Percentiles rank a stretch among this genome's conserved stretches.
Evolutionary conservation across 2,888 invertebrate genomes (phyloP).

Genomic region (Resseliella maxima): DNA sequence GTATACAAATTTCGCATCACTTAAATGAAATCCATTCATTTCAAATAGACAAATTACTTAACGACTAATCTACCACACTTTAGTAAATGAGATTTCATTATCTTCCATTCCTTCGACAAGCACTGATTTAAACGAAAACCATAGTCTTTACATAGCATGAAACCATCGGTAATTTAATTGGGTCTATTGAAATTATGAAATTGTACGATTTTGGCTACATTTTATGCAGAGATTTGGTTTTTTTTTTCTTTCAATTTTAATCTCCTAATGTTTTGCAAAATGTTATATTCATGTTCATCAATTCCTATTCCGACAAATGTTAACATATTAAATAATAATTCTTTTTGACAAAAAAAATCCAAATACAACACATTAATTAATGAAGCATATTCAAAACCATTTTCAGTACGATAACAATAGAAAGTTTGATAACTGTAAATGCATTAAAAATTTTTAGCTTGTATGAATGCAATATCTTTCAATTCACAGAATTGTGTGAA

Average conservation of each 20-base stretch:
- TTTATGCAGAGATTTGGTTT: neutral
- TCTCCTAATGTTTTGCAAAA: too few relatives aligned
- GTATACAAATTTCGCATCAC: neutral
- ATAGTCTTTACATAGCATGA: neutral
- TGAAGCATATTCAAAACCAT: neutral
- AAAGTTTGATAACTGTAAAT: too few relatives aligned
- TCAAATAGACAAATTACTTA: neutral
- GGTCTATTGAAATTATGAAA: neutral
- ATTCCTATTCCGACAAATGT: neutral
- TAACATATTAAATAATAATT: neutral
- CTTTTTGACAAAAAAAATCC: neutral
- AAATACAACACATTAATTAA: neutral
- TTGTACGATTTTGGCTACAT: neutral
- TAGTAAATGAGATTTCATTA: neutral
- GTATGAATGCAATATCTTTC: too few relatives aligned
- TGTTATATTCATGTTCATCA: too few relatives aligned
- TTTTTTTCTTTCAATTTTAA: neutral
- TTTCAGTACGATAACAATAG: neutral
- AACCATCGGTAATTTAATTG: neutral
- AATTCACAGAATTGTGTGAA: too few relatives aligned
- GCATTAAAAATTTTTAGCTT: too few relatives aligned
- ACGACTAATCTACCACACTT: neutral
- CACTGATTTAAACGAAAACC: neutral
- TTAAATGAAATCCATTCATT: neutral
- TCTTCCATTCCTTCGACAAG: too few relatives aligned